These are phyloP conservation scores for Holothuria leucospilota DNA, from an alignment of 53 echinoderm and acorn worm species.

Conservation along the genomic window DNA sequence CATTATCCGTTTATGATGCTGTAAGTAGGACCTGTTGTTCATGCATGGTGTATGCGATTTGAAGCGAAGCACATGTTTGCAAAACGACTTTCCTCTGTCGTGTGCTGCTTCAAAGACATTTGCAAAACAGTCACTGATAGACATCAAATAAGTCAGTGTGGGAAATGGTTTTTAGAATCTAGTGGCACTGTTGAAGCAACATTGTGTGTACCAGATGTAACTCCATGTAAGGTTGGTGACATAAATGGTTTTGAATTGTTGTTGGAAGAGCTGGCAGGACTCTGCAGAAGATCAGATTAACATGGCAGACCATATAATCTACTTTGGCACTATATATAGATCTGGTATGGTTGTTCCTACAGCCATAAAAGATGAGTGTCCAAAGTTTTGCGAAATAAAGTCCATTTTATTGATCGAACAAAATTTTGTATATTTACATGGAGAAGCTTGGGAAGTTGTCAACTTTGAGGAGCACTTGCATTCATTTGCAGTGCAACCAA, in stretches of 20 bases:
- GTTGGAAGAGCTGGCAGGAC: slow-evolving; percentile 12
- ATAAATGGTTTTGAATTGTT: slow-evolving; percentile 11
- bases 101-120: slow-evolving; percentile 60
- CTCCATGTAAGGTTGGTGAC: not conserved
- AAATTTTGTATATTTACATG: slow-evolving; percentile 30
- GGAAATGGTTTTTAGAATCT: not conserved
- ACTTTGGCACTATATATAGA: slow-evolving; percentile 48
- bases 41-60: slow-evolving; percentile 54
- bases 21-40: slow-evolving; percentile 34
- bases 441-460: slow-evolving; percentile 7
- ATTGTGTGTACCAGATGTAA: too few relatives aligned
- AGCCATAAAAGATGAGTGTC: slow-evolving; percentile 7
- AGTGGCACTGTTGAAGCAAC: too few relatives aligned
- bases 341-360: slow-evolving; percentile 48
- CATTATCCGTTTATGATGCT: slow-evolving; percentile 19
- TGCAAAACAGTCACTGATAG: slow-evolving; percentile 42
- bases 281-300: slow-evolving; percentile 38
- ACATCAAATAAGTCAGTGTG: slow-evolving; percentile 51
- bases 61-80: slow-evolving; percentile 54
- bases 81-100: slow-evolving; percentile 46
- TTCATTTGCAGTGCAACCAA: slow-evolving; percentile 22
- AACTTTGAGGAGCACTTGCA: slow-evolving; percentile 60
- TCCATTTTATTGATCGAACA: slow-evolving; percentile 1
- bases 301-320: not conserved
- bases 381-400: slow-evolving; percentile 17